phyloP scores from a whole-genome alignment of 1,140 invertebrate species.

The Mesaphorura yosii region DNA sequence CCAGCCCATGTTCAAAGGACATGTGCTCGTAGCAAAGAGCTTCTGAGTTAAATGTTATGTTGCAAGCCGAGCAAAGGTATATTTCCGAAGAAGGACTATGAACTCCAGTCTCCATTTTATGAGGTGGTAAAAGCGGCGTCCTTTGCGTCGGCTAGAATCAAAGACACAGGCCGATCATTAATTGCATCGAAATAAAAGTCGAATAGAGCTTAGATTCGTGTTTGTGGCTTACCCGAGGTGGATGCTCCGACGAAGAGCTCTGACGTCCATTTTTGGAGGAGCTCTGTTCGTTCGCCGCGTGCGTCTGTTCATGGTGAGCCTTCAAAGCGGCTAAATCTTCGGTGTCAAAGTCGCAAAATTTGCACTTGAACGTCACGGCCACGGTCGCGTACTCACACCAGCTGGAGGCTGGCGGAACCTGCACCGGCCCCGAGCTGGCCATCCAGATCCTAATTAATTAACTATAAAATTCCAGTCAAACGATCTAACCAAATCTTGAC shows the following conservation, averaged over 20 bases:
- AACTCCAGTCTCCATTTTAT: slow-evolving; percentile 1
- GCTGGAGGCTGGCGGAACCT: too few species aligned
- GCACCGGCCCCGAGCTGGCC: too few species aligned
- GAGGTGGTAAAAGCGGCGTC: neutral
- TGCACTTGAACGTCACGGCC: slow-evolving; percentile 20
- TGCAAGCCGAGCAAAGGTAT: slow-evolving; percentile 24
- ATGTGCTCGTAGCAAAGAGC: slow-evolving; percentile 25
- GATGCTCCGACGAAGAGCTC: neutral
- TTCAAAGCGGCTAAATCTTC: slow-evolving; percentile 11
- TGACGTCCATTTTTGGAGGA: neutral
- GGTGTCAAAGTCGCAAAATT: slow-evolving; percentile 15
- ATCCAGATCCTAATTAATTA: too few species aligned
- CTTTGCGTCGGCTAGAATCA: neutral
- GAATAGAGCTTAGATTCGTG: neutral
- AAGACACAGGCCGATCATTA: neutral
- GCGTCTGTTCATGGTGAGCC: slow-evolving; percentile 7
- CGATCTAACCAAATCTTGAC: too few species aligned
- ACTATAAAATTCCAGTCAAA: too few species aligned
- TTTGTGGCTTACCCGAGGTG: neutral
- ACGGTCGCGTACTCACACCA: slow-evolving; percentile 14
- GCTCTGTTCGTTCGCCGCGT: neutral
- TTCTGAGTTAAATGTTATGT: slow-evolving; percentile 19
- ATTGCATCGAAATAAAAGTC: neutral
- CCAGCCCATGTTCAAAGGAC: slow-evolving; percentile 19
- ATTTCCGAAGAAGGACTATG: neutral